Evolutionary conservation across 2,797 vertebrate species (phyloP), one percentile per base, ranked within the genome.

Genomic region (Phataginus tricuspis): DNA sequence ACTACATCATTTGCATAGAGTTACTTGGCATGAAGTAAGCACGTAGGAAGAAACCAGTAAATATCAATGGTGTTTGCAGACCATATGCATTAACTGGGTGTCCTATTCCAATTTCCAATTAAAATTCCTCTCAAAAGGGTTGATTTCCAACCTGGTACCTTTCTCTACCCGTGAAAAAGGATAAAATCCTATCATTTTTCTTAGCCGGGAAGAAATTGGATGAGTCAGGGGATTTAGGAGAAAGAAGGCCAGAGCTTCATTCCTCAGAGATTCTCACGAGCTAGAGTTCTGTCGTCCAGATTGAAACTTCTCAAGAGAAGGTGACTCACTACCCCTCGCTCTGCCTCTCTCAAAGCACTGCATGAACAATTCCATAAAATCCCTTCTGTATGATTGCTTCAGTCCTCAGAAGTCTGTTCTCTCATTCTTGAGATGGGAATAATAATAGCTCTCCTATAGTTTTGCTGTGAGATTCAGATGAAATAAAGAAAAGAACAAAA

Each of bases 101-200:
- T 77, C n/a, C 74, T 53, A 57, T 37, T 89, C 42, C 12, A 63
- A 11, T 96, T 96, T 94, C 59, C 55, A 25, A 72, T 61, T 61
- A 61, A 64, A 84, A 77, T 71, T 75, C 45, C 55, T 14, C 29
- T 84, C 94, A 3, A 25, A 53, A 61, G 21, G 2, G 21, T 66
- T 85, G 71, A 57, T 51, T 72, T 94, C 55, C 31, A 77, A 66
- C 29, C n/a, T 29, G 42, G 51, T 23, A 29, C 19, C 82, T 88
- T 92, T 75, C 53, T 85, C 61, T 66, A 2, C 0, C 15, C 19
- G 27, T 23, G 16, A n/a, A 29, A 83, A 96, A 85, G 11, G 57
- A 57, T 45, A 55, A 19, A 42, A 25, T 57, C 91, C 4, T 63
- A 5, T 74, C 13, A 27, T 53, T 72, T 18, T 74, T 53, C 83